Base-by-base conservation (phyloP, 2,113 vertebrate species). In the Porphyrio hochstetteri region DNA sequence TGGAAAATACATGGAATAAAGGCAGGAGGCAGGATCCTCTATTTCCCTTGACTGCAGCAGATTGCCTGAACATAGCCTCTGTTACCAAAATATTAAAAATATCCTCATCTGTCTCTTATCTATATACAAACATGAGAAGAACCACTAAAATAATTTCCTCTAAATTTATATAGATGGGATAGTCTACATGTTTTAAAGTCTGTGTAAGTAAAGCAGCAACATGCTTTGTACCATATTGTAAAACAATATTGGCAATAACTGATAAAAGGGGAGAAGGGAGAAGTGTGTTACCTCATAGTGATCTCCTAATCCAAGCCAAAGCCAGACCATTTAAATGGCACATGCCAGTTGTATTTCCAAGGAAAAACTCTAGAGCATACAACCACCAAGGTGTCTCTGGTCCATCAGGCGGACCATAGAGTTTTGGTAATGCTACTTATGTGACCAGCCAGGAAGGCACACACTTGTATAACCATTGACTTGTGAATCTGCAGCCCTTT, bases 181-280 rank as follows among this genome's bases (percentile, higher is more conserved):
- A 42, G 42, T 16, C 42, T 42, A 42, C 42, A 42, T 16, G 42
- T 42, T 42, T 16, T 42, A 16, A 42, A 42, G 42, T 42, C 42
- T 42, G 42, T 42, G 15, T 42, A 15, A 72, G 69, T 7, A 71
- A 28, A 82, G 56, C 44, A 72, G 70, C 27, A 33, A 6, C 13
- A 4, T 20, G 27, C n/a, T 60, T 59, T 29, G 69, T 63, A n/a
- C 29, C 36, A 2, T 2, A 0, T 81, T 93, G 74, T 16, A 36
- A 46, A 65, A 11, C 48, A 10, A 0, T 23, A 2, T 5, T 0
- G 2, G 11, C 60, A 3, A 2, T 18, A 5, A 11, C 23, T 50
- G 61, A 10, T 68, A 10, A n/a, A 56, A 17, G 46, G 14, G 12
- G 15, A 20, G 2, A 46, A 46, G 31, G 5, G 20, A 31, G 4